Percentiles rank a stretch among this genome's conserved stretches.
Evolutionary conservation across 2,113 vertebrate species (phyloP).

Genomic region (Ceyx melanurus): DNA sequence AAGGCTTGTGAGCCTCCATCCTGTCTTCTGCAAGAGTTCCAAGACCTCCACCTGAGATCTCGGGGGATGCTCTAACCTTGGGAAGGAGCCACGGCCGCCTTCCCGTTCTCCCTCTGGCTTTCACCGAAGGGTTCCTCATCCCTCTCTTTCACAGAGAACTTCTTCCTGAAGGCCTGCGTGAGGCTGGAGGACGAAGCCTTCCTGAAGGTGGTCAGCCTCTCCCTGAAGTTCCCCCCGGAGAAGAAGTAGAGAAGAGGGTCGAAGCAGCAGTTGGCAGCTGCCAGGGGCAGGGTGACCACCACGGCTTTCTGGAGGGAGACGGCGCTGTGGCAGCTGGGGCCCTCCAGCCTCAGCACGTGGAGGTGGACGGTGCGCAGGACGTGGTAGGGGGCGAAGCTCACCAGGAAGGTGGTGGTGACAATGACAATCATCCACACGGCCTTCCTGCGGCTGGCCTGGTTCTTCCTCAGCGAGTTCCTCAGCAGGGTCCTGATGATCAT

Average conservation of each 20-base stretch:
- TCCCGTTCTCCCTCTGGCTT: background rate
- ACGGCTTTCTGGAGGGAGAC: slow-evolving; percentile 89
- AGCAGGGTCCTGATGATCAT: slow-evolving; percentile 86
- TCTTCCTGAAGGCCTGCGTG: slow-evolving; percentile 57
- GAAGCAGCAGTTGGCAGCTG: slow-evolving; percentile 93
- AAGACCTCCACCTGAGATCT: background rate
- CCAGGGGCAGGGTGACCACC: slow-evolving; percentile 88
- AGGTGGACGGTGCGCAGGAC: slow-evolving; percentile 89
- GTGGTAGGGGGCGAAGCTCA: slow-evolving; percentile 94
- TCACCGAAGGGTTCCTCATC: slow-evolving; percentile 58
- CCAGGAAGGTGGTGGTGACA: slow-evolving; percentile 86
- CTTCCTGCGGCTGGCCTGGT: slow-evolving; percentile 74
- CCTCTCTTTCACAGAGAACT: slow-evolving; percentile 66
- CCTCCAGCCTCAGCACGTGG: slow-evolving; percentile 58
- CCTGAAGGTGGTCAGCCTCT: slow-evolving; percentile 82
- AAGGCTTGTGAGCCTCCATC: background rate
- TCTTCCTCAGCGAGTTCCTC: slow-evolving; percentile 78
- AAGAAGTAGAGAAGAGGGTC: slow-evolving; percentile 96
- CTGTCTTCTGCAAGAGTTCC: background rate
- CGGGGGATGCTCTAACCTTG: background rate
- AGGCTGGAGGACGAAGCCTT: slow-evolving; percentile 78
- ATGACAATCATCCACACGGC: slow-evolving; percentile 94
- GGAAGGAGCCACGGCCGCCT: accelerated
- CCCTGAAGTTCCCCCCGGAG: slow-evolving; percentile 89
- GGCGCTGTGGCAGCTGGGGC: slow-evolving; percentile 66